Evolutionary conservation across 1,140 invertebrate genomes (phyloP).

Genomic region (Thaumatotibia leucotreta): DNA sequence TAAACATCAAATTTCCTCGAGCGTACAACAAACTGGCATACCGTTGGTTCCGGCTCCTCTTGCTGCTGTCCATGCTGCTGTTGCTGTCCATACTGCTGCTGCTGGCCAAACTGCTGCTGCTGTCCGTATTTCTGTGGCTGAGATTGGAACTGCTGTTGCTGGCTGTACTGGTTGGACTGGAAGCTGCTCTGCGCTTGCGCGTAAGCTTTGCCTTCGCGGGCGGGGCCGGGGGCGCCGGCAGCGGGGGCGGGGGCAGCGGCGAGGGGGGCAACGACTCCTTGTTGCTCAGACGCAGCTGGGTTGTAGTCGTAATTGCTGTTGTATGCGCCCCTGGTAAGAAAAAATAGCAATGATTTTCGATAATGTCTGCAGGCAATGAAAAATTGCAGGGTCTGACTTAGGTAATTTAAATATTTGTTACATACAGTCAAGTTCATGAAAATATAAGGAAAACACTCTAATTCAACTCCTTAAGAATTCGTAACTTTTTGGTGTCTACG

Average conservation of each 20-base stretch:
- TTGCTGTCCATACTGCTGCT: neutral
- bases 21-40: too few relatives aligned
- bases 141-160: neutral
- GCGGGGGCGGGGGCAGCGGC: constrained; percentile 18
- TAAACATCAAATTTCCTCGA: too few relatives aligned
- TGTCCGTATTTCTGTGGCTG: constrained; percentile 17
- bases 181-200: constrained; percentile 3
- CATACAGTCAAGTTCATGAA: too few relatives aligned
- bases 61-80: constrained; percentile 16
- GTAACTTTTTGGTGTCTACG: too few relatives aligned
- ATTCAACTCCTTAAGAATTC: too few relatives aligned
- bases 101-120: constrained; percentile 9
- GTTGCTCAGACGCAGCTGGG: constrained; percentile 38
- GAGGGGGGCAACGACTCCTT: constrained; percentile 18
- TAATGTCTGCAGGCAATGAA: neutral
- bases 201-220: constrained; percentile 38
- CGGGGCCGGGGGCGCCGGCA: constrained; percentile 19
- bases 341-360: neutral
- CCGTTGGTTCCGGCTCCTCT: constrained; percentile 16
- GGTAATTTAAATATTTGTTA: too few relatives aligned
- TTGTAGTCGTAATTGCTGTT: constrained; percentile 31
- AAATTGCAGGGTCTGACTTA: too few relatives aligned
- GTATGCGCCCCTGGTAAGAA: neutral
- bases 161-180: neutral
- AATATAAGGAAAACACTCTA: too few relatives aligned